Base-by-base conservation (phyloP, 2,888 invertebrate species). In the Odontomyia ornata region DNA sequence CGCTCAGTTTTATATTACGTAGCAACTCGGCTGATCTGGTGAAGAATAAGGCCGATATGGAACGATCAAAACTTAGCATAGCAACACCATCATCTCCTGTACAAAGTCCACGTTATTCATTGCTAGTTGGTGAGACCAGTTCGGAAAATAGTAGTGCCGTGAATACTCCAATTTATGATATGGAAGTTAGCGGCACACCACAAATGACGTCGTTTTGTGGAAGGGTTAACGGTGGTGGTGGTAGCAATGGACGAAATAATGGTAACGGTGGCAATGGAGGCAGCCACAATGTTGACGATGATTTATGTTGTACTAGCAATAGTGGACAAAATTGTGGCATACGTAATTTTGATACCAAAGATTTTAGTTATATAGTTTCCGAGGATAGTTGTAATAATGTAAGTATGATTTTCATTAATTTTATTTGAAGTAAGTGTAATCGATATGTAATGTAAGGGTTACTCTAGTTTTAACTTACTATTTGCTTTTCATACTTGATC, bases 141-240 rank as follows among this genome's bases (percentile, higher is more conserved):
- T 87, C 87, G 0, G 87, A 86, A 77, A 86, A 86, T 75, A 87
- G 87, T 79, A 86, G 86, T 46, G 84, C 86, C 1, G 84, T 86
- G 1, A 86, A 84, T 80, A 87, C 87, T 1, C 87, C 87, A 3
- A 84, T 86, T 56, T 86, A 85, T 79, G 87, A 87, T 78, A 82
- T 86, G 82, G 86, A 87, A 75, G 67, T 67, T 1, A 18, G 11
- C 23, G 69, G 46, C 11, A 23, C 60, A 36, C n/a, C 28, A 27
- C 84, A 75, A n/a, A 79, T 85, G 69, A 76, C 78, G 23, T 84
- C 85, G 84, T 76, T 62, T 30, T 27, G 28, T 23, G 60, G 72
- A 9, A 36, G 36, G 36, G 36, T 5, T 36, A 67, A 18, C 23
- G n/a, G 52, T 18, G 60, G n/a, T 7, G n/a, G 23, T 25, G 18